These are phyloP conservation scores for Dascyllus trimaculatus DNA, from an alignment of 2,113 vertebrate genomes.

Conservation along the genomic window DNA sequence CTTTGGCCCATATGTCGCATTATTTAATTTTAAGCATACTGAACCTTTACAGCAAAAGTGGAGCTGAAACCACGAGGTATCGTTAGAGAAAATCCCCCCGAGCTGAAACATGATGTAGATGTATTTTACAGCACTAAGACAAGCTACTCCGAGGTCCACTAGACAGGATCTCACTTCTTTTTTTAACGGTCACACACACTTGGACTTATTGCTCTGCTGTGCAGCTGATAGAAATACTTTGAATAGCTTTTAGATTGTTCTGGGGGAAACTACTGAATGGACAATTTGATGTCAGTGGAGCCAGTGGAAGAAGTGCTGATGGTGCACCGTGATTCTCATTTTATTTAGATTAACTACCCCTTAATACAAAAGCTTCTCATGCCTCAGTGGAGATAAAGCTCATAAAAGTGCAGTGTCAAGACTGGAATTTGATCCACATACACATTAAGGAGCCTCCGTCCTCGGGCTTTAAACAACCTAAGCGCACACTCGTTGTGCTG, in stretches of 20 bases:
- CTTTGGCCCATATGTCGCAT: too few species aligned
- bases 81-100: background rate
- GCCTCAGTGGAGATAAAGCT: slow-evolving; percentile 77
- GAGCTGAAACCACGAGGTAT: background rate
- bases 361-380: slow-evolving; percentile 77
- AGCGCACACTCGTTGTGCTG: background rate
- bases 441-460: slow-evolving; percentile 20
- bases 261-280: slow-evolving; percentile 74
- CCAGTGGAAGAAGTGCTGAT: slow-evolving; percentile 79
- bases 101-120: slow-evolving; percentile 5
- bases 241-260: slow-evolving; percentile 69
- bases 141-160: slow-evolving; percentile 14
- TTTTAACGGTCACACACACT: slow-evolving; percentile 62
- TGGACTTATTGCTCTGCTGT: slow-evolving; percentile 55
- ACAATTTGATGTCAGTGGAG: slow-evolving; percentile 81
- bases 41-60: background rate
- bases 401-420: slow-evolving; percentile 76
- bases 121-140: slow-evolving; percentile 10
- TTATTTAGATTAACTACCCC: slow-evolving; percentile 83
- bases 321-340: slow-evolving; percentile 76
- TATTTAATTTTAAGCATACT: background rate
- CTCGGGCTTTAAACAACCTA: slow-evolving; percentile 25
- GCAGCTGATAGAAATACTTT: slow-evolving; percentile 59
- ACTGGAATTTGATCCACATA: slow-evolving; percentile 55
- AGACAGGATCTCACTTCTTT: slow-evolving; percentile 28